phyloP scores from a whole-genome alignment of 2,888 invertebrate genomes.

The Drosophila nr. medialis region DNA sequence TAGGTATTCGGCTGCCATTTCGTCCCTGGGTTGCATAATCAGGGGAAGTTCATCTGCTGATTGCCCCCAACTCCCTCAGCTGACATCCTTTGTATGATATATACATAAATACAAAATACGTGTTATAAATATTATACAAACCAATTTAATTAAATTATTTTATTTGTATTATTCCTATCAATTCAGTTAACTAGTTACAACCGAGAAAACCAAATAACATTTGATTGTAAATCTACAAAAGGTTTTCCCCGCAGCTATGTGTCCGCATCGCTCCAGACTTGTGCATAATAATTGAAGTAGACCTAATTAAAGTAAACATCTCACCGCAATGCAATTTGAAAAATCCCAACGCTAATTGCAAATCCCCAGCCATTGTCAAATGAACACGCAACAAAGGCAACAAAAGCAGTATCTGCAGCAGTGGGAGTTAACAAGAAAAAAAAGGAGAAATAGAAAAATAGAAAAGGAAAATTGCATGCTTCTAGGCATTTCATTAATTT shows the following conservation, averaged over 20 bases:
- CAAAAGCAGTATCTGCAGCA: not conserved
- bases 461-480: slow-evolving; percentile 54
- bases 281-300: slow-evolving; percentile 23
- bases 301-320: slow-evolving; percentile 29
- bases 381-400: slow-evolving; percentile 27
- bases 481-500: slow-evolving; percentile 72
- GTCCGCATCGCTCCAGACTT: not conserved
- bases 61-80: too few species aligned
- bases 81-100: too few species aligned
- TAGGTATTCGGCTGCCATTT: too few species aligned
- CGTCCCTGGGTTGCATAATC: too few species aligned
- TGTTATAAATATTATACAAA: too few species aligned
- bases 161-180: not conserved
- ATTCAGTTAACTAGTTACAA: not conserved
- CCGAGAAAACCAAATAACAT: not conserved
- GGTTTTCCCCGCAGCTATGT: not conserved
- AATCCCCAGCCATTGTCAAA: slow-evolving; percentile 13
- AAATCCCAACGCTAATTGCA: slow-evolving; percentile 4
- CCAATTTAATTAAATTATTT: not conserved
- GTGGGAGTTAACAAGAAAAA: not conserved
- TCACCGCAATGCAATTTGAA: slow-evolving; percentile 6
- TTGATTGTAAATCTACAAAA: not conserved
- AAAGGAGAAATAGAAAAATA: slow-evolving; percentile 1
- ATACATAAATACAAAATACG: too few species aligned
- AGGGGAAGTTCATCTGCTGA: too few species aligned